Percentiles rank a stretch among this genome's conserved stretches.
Conservation (phyloP, 2,113 vertebrate genomes). For the Alaudala cheleensis region DNA sequence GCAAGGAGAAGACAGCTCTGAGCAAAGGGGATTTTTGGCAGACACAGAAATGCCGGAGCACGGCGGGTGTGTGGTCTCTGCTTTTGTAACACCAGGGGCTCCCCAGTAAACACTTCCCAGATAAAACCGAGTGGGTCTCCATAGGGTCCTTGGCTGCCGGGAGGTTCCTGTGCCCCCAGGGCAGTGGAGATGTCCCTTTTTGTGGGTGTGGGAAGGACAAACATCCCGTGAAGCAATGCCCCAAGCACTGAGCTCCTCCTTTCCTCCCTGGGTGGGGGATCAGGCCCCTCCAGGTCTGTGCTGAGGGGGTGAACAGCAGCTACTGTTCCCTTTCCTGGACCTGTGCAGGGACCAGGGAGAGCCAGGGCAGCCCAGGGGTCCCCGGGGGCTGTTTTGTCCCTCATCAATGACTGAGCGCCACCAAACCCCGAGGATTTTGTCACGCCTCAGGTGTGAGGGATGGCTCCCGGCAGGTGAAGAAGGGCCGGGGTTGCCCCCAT, state of each 20-base stretch:
- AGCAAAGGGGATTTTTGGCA: background rate
- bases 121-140: background rate
- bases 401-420: fast-evolving
- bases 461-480: too few relatives aligned
- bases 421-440: background rate
- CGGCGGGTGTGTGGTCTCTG: background rate
- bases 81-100: background rate
- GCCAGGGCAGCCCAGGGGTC: background rate
- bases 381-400: background rate
- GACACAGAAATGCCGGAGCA: background rate
- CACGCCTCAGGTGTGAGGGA: background rate
- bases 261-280: background rate
- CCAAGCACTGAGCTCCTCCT: background rate
- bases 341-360: background rate
- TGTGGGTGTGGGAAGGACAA: background rate
- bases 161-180: background rate
- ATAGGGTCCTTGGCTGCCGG: background rate
- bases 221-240: background rate
- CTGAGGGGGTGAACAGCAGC: background rate
- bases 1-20: background rate
- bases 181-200: background rate
- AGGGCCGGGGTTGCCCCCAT: too few relatives aligned
- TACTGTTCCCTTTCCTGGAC: background rate
- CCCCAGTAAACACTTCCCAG: background rate
- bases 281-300: background rate